Base-by-base conservation (phyloP, 2,113 vertebrate genomes). In the Tiliqua scincoides region DNA sequence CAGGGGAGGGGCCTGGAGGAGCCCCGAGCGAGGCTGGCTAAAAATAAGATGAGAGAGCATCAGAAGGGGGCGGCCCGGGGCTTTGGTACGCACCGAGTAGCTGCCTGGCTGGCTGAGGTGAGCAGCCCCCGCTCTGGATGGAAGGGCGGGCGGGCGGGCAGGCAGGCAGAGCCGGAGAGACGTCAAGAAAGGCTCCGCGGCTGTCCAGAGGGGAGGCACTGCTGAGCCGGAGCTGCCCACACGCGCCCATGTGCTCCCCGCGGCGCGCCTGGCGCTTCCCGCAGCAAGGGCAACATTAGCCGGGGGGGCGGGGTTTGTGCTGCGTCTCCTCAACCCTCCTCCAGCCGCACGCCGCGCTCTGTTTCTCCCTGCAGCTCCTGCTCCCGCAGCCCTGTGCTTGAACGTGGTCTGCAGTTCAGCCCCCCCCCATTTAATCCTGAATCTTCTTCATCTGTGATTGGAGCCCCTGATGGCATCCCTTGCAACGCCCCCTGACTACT, bases 141-240 rank as follows among this genome's bases (percentile, higher is more conserved):
- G n/a, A n/a, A n/a, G n/a, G n/a, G n/a, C n/a, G n/a, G n/a, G n/a
- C n/a, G n/a, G n/a, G n/a, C n/a, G n/a, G n/a, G n/a, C n/a, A n/a
- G 12, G 74, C 86, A 93, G 87, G 89, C 88, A 86, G 89, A 93
- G 85, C 88, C 85, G 61, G 4, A 61, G 2, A 48, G 25, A 78
- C 27, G 65, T 12, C 11, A 21, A 73, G 87, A 76, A 27, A 72
- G 71, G 40, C 65, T 2, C 57, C 76, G 37, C 59, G 43, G 78
- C 76, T 75, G 63, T 88, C 25, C 27, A 78, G 79, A 37, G 54
- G 18, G 6, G 32, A 40, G 52, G 30, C 81, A 21, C 12, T 32
- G n/a, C 59, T 23, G 2, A 12, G 35, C 70, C 0, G n/a, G 57
- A 32, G 35, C 32, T 32, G 48, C 79, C 14, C 37, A 54, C 12